Base-by-base conservation (phyloP, 2,797 vertebrate genomes). In the Fringilla coelebs region DNA sequence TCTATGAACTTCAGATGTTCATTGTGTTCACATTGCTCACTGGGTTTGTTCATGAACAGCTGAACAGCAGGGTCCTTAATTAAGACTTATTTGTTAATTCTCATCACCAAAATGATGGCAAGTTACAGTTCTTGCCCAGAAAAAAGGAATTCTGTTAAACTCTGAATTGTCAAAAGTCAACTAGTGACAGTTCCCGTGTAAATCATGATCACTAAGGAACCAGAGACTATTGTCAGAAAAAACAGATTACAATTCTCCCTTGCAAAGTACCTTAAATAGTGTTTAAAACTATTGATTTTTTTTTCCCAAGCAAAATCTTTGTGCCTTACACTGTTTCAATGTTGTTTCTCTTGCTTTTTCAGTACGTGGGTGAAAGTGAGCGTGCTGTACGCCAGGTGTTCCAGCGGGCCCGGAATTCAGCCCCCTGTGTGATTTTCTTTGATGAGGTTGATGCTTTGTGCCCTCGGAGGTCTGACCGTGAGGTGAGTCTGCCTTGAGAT, bases 321-420 rank as follows among this genome's bases (percentile, higher is more conserved):
- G 4, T 29, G 21, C 41, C 22, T 67, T 77, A 6, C 31, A 2
- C 20, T 14, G 15, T 91, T 48, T 73, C 11, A 24, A 13, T 80
- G 43, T 18, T 31, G 52, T 85, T 55, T 74, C 48, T 54, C n/a
- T 24, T 9, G 7, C 3, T 95, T 32, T 82, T 89, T 46, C 71
- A 99, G 99, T 99, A 99, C 4, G 99, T 99, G 36, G 99, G 99
- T 28, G 99, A 99, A 96, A 99, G 99, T 5, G 99, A 99, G 65
- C 98, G 99, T 6, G 99, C 99, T 1, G 99, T 99, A 25, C 98
- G 99, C 6, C 99, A 99, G 96, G 98, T 99, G 7, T 99, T 99
- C 95, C 99, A 99, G 66, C 98, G 99, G 85, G 99, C 98, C 71
- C 97, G 98, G 41, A 99, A 98, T 97, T 99, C 99, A 0, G 98